Evolutionary conservation across 2,888 invertebrate genomes (phyloP).

Genomic region (Dryococelus australis): DNA sequence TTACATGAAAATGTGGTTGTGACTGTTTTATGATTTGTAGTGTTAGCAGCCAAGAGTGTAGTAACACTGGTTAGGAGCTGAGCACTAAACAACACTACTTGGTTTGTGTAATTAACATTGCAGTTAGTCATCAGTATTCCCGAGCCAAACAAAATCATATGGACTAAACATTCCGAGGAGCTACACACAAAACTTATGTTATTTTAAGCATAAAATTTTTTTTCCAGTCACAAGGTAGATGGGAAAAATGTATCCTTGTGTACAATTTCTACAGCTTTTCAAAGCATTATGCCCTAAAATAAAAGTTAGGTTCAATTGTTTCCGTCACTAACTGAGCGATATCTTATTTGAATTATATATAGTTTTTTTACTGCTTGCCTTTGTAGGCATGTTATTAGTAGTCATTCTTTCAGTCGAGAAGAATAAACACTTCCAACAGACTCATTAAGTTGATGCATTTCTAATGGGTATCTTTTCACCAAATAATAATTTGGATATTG

Average conservation of each 20-base stretch:
- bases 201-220: background rate
- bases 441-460: background rate
- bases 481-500: conserved; percentile 13
- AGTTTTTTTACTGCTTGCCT: conserved; percentile 22
- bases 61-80: no score
- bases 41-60: no score
- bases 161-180: background rate
- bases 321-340: no score
- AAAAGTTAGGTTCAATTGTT: conserved; percentile 13
- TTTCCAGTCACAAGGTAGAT: background rate
- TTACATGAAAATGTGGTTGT: no score
- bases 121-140: background rate
- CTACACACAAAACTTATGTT: background rate
- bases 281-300: background rate
- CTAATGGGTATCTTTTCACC: background rate
- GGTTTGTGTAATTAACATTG: background rate
- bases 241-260: conserved; percentile 31
- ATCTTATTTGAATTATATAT: conserved; percentile 17
- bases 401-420: background rate
- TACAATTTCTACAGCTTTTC: conserved; percentile 33
- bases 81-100: conserved; percentile 10
- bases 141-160: conserved; percentile 13
- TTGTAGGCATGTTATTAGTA: conserved; percentile 30
- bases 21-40: no score
- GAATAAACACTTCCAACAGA: background rate